Conservation (phyloP, 2,113 vertebrate species). For the Mustela nigripes region DNA sequence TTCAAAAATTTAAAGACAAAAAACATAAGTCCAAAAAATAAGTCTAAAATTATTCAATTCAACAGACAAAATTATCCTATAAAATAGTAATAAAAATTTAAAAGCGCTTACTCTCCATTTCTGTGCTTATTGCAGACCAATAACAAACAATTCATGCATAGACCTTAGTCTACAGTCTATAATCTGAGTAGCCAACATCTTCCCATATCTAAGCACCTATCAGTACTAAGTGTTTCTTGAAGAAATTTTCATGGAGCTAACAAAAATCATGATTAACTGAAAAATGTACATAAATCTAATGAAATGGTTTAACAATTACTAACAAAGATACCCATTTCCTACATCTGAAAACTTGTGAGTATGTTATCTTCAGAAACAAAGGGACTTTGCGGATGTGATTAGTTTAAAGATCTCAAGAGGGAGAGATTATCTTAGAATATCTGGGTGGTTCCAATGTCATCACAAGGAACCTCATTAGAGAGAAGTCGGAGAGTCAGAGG, state of each 20-base stretch:
- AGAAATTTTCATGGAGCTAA: neutral
- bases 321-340: neutral
- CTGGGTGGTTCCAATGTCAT: neutral
- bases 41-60: neutral
- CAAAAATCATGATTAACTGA: neutral
- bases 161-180: neutral
- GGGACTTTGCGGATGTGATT: neutral
- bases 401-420: neutral
- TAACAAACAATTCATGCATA: neutral
- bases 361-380: neutral
- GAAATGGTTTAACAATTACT: neutral
- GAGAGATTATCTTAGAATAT: neutral
- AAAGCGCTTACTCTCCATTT: neutral
- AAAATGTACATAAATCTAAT: neutral
- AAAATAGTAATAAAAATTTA: neutral
- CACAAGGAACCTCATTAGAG: neutral
- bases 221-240: neutral
- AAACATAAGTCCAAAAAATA: neutral
- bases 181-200: neutral
- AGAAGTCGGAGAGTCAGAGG: neutral
- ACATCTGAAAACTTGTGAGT: neutral
- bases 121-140: neutral
- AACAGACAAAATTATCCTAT: neutral
- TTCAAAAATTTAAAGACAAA: neutral
- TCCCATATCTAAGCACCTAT: neutral